Base-by-base conservation (phyloP, 2,797 vertebrate species). In the Acropternis orthonyx region DNA sequence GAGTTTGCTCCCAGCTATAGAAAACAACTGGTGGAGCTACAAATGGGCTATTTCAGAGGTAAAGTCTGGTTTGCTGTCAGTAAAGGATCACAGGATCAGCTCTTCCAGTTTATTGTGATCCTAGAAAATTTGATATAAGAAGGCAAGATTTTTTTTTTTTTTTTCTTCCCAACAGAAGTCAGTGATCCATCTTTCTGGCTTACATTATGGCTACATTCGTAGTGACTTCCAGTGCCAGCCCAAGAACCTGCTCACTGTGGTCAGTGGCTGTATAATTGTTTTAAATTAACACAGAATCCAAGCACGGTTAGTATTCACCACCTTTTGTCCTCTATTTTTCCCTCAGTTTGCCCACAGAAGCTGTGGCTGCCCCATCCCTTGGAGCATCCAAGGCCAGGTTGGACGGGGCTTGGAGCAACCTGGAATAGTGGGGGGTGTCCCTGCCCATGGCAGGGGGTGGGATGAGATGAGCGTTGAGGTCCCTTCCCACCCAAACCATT, bases 371-470 rank as follows among this genome's bases (percentile, higher is more conserved):
- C 22, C 22, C 63, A 26, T 22, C 27, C 41, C 56, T 69, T 78
- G 43, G 0, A 56, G 9, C n/a, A 32, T 0, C 49, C 86, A 21
- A 26, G 36, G 28, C n/a, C 59, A 24, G 67, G 18, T 0, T 75
- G 63, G 41, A 68, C 0, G 0, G 26, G 14, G 32, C 39, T 62
- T n/a, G 55, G 51, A 83, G 21, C n/a, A 13, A 0, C 21, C 44
- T 58, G 58, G 44, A 37, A 17, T 0, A 26, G 20, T 14, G 58
- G 44, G 1, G 83, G 14, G 0, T 71, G 48, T 36, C 26, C 37
- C 72, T 71, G 65, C 20, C 23, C 37, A 30, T 34, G 65, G 20
- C 23, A 34, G 17, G 32, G 28, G 24, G 7, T 51, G 51, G 27
- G 3, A 34, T 4, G 2, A 2, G 51, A 32, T 46, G 28, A 10